These are phyloP conservation scores for Pristionchus entomophagus DNA, from an alignment of 2,888 invertebrate species.

Conservation along the genomic window DNA sequence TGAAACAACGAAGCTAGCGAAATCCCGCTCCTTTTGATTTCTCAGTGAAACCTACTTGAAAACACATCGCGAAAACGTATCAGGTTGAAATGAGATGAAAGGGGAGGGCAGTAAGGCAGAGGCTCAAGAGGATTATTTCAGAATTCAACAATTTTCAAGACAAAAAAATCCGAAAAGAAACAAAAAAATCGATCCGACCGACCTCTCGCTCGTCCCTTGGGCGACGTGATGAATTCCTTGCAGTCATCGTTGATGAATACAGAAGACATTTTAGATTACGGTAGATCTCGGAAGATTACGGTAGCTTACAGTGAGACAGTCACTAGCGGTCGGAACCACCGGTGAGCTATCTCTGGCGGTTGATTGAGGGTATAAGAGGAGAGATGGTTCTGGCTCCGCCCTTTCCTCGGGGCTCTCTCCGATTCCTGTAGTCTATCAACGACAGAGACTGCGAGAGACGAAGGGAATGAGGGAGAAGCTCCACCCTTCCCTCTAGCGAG, in stretches of 20 bases:
- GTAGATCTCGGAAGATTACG: background rate
- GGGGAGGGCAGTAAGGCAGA: no score
- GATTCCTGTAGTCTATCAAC: background rate
- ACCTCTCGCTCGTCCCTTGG: background rate
- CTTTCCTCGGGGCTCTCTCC: background rate
- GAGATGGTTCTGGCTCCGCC: background rate
- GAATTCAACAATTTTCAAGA: background rate
- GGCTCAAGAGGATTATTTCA: background rate
- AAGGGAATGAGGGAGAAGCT: no score
- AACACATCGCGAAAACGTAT: background rate
- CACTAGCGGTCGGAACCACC: conserved; percentile 34
- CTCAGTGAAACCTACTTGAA: background rate
- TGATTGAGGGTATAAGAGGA: no score
- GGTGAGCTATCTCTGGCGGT: background rate
- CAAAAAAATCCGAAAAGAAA: background rate
- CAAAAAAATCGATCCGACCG: background rate
- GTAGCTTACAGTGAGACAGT: conserved; percentile 9
- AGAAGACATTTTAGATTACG: conserved; percentile 14
- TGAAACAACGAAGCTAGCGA: no score
- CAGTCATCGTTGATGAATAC: background rate
- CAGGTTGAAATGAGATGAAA: no score
- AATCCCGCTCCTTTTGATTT: no score
- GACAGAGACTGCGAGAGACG: background rate
- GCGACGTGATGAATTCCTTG: conserved; percentile 14
- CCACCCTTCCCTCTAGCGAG: no score